Evolutionary conservation across 2,888 invertebrate species (phyloP).

Genomic region (Zhuqinia jingwanae): DNA sequence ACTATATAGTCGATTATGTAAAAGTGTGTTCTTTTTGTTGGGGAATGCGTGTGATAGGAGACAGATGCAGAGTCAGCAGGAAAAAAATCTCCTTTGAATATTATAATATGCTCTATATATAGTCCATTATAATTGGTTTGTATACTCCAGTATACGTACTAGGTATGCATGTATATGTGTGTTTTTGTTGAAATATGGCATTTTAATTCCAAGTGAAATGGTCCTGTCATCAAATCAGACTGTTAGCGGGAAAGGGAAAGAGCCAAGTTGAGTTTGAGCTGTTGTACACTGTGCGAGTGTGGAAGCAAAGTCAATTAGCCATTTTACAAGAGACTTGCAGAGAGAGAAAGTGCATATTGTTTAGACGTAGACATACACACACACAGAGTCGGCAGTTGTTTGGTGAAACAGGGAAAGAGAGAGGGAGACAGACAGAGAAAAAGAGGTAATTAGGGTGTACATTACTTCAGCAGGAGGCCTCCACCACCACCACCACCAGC

Average conservation of each 20-base stretch:
- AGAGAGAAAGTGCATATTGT: constrained; percentile 8
- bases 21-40: no score
- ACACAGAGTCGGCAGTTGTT: background rate
- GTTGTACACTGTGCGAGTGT: no score
- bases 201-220: constrained; percentile 71
- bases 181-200: constrained; percentile 57
- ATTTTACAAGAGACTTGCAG: constrained; percentile 44
- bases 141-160: background rate
- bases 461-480: constrained; percentile 40
- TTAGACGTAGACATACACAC: background rate
- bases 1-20: no score
- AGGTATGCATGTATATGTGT: background rate
- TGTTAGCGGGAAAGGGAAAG: no score
- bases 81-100: background rate
- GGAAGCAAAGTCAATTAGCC: constrained; percentile 67
- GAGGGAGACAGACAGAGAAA: constrained; percentile 29
- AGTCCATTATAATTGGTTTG: no score
- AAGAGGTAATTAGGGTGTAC: constrained; percentile 62
- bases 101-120: background rate
- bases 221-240: constrained; percentile 60
- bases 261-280: background rate
- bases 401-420: background rate
- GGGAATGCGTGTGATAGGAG: constrained; percentile 52
- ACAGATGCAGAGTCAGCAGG: constrained; percentile 63
- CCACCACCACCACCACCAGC: constrained; percentile 13